phyloP scores from a whole-genome alignment of 2,113 vertebrate genomes.

The Gobio gobio region DNA sequence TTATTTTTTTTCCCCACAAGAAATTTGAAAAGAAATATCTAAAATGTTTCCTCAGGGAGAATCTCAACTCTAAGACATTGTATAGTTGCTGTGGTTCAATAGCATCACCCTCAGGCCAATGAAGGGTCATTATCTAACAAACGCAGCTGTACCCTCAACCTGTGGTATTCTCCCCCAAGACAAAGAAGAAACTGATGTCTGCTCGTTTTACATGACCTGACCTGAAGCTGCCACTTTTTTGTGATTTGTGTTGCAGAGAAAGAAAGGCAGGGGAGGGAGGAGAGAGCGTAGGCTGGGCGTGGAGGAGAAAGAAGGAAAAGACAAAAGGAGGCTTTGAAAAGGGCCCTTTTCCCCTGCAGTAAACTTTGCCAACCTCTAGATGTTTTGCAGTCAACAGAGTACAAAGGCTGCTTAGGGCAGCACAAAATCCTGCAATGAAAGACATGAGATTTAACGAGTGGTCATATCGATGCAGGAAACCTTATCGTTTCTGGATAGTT shows the following conservation, averaged over 20 bases:
- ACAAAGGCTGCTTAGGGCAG: slow-evolving; percentile 56
- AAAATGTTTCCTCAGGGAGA: background rate
- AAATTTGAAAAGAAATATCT: background rate
- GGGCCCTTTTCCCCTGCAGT: slow-evolving; percentile 60
- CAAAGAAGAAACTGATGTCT: slow-evolving; percentile 70
- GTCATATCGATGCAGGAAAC: slow-evolving; percentile 4
- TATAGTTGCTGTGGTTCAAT: slow-evolving; percentile 32
- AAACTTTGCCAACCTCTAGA: slow-evolving; percentile 60
- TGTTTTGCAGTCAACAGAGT: slow-evolving; percentile 64
- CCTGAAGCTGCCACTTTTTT: slow-evolving; percentile 71
- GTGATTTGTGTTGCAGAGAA: slow-evolving; percentile 70
- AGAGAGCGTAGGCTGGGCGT: slow-evolving; percentile 58
- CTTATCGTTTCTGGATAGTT: background rate
- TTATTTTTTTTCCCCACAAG: background rate
- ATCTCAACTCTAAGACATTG: background rate
- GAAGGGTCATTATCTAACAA: slow-evolving; percentile 65
- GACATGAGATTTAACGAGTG: slow-evolving; percentile 12
- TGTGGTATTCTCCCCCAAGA: slow-evolving; percentile 65
- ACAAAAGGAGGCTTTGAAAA: slow-evolving; percentile 70
- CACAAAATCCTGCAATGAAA: slow-evolving; percentile 45
- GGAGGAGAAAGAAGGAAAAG: slow-evolving; percentile 68
- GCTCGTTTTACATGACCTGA: slow-evolving; percentile 74
- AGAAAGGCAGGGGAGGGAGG: slow-evolving; percentile 46
- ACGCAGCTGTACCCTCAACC: slow-evolving; percentile 59
- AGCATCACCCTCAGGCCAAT: slow-evolving; percentile 50